Conservation (phyloP, 1,140 invertebrate genomes). For the Cataglyphis hispanica region DNA sequence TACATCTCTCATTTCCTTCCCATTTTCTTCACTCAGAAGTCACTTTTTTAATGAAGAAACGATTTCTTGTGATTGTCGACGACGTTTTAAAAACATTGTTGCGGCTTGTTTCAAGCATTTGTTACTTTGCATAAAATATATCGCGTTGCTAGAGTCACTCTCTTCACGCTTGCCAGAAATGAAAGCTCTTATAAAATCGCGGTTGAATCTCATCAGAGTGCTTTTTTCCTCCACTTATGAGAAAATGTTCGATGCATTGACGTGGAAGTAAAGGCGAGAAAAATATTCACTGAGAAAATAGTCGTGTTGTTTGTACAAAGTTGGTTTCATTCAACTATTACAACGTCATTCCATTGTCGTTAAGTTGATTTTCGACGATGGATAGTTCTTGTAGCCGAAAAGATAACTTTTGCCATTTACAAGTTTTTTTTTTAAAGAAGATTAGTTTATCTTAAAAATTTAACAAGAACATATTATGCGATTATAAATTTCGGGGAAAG, state of each 20-base stretch:
- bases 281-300: slow-evolving; percentile 49
- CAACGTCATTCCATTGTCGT: not conserved
- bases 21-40: not conserved
- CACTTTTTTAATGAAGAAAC: not conserved
- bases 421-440: not conserved
- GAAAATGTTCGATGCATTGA: slow-evolving; percentile 51
- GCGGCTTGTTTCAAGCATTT: slow-evolving; percentile 33
- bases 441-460: not conserved
- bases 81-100: slow-evolving; percentile 11
- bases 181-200: slow-evolving; percentile 71
- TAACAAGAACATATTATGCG: not conserved
- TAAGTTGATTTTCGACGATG: not conserved
- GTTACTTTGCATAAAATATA: slow-evolving; percentile 52
- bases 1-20: not conserved
- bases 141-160: slow-evolving; percentile 14
- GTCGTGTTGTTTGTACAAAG: slow-evolving; percentile 18
- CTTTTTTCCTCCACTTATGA: slow-evolving; percentile 52
- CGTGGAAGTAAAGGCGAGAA: slow-evolving; percentile 22
- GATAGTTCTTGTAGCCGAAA: not conserved
- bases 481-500: not conserved
- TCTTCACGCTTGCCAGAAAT: slow-evolving; percentile 3
- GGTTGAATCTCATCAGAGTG: slow-evolving; percentile 67
- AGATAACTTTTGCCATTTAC: not conserved
- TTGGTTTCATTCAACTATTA: not conserved
- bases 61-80: not conserved